These are phyloP conservation scores for Patella vulgata DNA, from an alignment of 1,140 invertebrate genomes.

Conservation along the genomic window DNA sequence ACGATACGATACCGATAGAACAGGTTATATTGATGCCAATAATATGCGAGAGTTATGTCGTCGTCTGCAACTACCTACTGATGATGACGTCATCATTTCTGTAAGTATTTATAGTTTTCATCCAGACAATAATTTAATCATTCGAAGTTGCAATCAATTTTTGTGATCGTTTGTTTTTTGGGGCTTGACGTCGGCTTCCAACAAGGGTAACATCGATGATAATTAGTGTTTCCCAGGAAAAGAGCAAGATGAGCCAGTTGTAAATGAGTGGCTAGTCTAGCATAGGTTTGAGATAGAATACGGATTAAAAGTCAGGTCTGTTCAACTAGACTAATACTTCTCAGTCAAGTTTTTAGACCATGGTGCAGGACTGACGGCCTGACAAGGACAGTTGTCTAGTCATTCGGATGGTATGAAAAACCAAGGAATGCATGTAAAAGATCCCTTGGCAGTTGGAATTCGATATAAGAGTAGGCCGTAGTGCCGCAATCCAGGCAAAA, in stretches of 20 bases:
- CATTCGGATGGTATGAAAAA: no score
- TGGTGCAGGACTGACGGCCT: no score
- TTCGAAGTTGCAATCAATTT: neutral
- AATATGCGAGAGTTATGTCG: slow-evolving; percentile 61
- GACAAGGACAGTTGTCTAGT: no score
- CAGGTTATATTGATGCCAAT: slow-evolving; percentile 59
- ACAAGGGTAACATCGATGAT: neutral
- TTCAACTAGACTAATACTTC: no score
- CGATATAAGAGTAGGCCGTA: no score
- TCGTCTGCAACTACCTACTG: slow-evolving; percentile 59
- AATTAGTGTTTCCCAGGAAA: neutral
- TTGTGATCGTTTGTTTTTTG: neutral
- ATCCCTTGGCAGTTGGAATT: no score
- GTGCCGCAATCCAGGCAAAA: no score
- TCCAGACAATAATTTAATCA: neutral
- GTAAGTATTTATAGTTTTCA: slow-evolving; percentile 43
- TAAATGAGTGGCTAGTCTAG: no score
- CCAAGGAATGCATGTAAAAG: no score
- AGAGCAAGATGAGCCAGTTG: neutral
- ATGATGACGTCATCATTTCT: slow-evolving; percentile 64
- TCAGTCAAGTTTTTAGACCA: no score
- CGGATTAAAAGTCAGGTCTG: no score
- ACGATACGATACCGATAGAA: slow-evolving; percentile 59
- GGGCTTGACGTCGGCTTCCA: neutral
- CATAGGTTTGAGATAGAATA: slow-evolving; percentile 7